Base-by-base conservation (phyloP, 2,888 invertebrate genomes). In the Cheilosia scutellata region DNA sequence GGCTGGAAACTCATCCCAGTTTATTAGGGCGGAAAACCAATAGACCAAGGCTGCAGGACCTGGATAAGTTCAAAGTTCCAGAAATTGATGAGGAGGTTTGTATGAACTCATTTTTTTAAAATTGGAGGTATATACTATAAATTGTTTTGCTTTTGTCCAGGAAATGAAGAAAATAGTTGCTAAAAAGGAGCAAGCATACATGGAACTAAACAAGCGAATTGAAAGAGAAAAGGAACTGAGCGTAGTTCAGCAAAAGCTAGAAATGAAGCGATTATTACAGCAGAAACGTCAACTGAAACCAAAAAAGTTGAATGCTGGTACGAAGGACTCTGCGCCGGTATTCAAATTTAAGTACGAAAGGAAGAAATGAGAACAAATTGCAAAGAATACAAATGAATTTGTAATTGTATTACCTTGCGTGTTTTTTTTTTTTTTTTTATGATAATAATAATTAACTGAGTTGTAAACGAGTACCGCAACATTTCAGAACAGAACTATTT, bases 291-390 rank as follows among this genome's bases (percentile, higher is more conserved):
- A 93, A 0, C 89, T 95, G 55, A 95, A 95, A 88, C 96, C 96
- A 0, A 95, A 95, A 89, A 93, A 93, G 88, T 89, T 97, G 1
- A 93, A 93, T 71, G 91, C 91, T 5, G 97, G 94, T 1, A 95
- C 95, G 0, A 95, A 95, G 88, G 92, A 94, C 13, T 91, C 94
- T 0, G 95, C 97, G 0, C 96, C 97, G 0, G 93, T 97, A 4
- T 97, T 96, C 90, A 93, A 95, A 89, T 98, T 97, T 94, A 95
- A 95, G 88, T 97, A 95, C 90, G 95, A 96, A 91, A 94, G 98
- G 88, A 97, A 97, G 91, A 95, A 95, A 92, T 97, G 93, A 94
- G 37, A 49, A 2, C 25, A 20, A 25, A 31, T 16, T 51, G 25
- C 25, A 27, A 1, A 29, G 2, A 51, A 13, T 29, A n/a, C 6